Conservation (phyloP, 2,113 vertebrate genomes). For the Chloebia gouldiae region DNA sequence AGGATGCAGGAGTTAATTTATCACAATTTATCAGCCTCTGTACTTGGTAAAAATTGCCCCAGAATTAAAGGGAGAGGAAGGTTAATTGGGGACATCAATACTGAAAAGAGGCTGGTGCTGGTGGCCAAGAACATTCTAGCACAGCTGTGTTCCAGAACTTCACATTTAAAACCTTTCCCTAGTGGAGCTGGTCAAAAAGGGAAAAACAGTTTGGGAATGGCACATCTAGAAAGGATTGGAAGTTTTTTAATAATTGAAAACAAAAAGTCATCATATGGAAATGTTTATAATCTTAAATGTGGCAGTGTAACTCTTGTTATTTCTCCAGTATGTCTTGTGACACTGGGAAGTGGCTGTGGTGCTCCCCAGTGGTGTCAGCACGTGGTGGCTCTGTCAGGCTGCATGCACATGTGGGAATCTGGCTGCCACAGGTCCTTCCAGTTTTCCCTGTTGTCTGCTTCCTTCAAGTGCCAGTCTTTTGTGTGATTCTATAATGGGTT, state of each 20-base stretch:
- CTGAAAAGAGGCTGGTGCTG: not conserved
- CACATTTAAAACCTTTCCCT: not conserved
- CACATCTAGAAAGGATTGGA: not conserved
- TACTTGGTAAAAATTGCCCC: not conserved
- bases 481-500: not conserved
- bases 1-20: not conserved
- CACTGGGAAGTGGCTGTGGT: fast-evolving
- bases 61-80: not conserved
- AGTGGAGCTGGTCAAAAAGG: not conserved
- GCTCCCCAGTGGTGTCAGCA: not conserved
- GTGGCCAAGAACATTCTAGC: not conserved
- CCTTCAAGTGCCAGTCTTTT: not conserved
- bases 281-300: not conserved
- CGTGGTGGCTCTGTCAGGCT: not conserved
- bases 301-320: not conserved
- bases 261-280: not conserved
- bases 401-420: not conserved
- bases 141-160: not conserved
- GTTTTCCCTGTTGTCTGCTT: not conserved
- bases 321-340: not conserved
- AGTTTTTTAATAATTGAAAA: not conserved
- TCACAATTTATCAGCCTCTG: not conserved
- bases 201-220: not conserved
- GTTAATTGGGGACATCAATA: not conserved
- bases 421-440: not conserved